These are phyloP conservation scores for Leucopsar rothschildi DNA, from an alignment of 2,113 vertebrate species.

Conservation along the genomic window DNA sequence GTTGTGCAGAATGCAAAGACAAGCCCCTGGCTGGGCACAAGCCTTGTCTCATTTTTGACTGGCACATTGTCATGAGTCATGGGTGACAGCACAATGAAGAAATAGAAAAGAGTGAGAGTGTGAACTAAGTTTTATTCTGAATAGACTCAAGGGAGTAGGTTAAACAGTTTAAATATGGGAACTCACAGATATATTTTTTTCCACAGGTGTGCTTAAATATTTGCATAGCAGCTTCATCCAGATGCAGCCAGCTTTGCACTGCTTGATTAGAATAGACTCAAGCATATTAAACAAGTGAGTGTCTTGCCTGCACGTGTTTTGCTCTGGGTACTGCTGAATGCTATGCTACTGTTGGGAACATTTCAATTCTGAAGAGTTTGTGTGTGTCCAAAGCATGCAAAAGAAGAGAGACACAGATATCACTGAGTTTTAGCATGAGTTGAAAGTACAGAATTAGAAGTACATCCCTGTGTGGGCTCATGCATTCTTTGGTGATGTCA, in stretches of 20 bases:
- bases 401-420: neutral
- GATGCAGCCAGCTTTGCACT: neutral
- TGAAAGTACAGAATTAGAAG: neutral
- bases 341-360: neutral
- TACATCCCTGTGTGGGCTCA: neutral
- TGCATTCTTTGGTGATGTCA: neutral
- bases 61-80: slow-evolving; percentile 47
- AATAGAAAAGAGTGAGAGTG: neutral
- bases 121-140: neutral
- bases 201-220: neutral
- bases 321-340: neutral
- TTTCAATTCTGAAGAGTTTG: neutral
- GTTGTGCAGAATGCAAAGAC: slow-evolving; percentile 48
- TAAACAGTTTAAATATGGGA: neutral
- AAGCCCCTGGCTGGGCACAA: slow-evolving; percentile 14
- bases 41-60: slow-evolving; percentile 42
- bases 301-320: neutral
- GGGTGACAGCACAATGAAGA: slow-evolving; percentile 7
- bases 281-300: neutral
- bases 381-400: neutral
- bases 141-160: neutral
- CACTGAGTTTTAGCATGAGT: neutral
- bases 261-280: neutral
- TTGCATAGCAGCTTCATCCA: neutral
- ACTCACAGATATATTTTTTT: neutral